A percentile compares a stretch with the other conserved stretches of the same genome.
These are phyloP conservation scores for Neopipo cinnamomea DNA, from an alignment of 2,113 vertebrate species.

Conservation along the genomic window DNA sequence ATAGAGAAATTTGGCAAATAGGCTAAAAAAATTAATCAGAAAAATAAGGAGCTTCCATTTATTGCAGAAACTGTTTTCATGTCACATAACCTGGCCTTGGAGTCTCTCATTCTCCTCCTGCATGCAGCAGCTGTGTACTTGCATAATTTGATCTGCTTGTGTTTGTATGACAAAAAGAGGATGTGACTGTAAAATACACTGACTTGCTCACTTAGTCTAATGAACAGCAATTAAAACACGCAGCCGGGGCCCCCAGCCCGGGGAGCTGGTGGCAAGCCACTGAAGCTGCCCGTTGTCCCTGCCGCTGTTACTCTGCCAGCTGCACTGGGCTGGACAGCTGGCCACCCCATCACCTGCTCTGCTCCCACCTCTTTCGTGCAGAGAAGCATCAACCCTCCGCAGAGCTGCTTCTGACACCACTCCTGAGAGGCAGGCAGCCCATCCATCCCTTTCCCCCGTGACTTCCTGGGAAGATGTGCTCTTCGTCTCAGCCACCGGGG, in stretches of 20 bases:
- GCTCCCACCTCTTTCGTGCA: neutral
- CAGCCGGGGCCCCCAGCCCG: accelerated
- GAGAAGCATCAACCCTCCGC: neutral
- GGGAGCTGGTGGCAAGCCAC: neutral
- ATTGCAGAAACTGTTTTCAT: neutral
- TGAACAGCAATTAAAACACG: neutral
- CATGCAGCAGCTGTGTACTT: neutral
- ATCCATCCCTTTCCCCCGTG: accelerated
- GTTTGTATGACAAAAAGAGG: neutral
- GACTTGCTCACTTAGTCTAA: neutral
- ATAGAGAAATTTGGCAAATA: neutral
- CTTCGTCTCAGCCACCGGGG: neutral
- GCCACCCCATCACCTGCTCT: neutral
- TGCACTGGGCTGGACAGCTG: neutral
- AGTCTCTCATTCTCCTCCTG: neutral
- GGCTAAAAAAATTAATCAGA: neutral
- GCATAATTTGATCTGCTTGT: neutral
- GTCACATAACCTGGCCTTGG: neutral
- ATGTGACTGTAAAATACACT: neutral
- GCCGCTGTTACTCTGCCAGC: neutral
- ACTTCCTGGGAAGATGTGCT: neutral
- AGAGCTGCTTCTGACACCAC: neutral
- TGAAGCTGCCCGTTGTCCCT: neutral
- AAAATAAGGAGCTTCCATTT: neutral
- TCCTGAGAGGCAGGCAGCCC: neutral